These are phyloP conservation scores for Celastrina argiolus DNA, from an alignment of 2,888 invertebrate genomes.

Conservation along the genomic window DNA sequence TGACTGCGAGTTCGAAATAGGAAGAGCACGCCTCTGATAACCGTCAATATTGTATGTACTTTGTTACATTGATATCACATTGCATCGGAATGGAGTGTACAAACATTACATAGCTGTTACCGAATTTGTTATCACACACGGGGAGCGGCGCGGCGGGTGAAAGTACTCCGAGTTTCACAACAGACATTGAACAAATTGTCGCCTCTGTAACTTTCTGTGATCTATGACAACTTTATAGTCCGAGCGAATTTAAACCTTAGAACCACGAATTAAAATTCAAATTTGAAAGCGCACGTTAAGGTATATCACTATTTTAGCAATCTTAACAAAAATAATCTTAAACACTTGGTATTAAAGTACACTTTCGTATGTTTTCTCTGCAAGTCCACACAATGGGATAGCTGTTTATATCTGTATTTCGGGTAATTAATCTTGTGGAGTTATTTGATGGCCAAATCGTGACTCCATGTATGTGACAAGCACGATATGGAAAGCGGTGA, in stretches of 20 bases:
- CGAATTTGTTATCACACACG: constrained; percentile 33
- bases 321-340: background rate
- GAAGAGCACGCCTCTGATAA: no score
- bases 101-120: constrained; percentile 23
- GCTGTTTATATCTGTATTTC: background rate
- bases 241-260: background rate
- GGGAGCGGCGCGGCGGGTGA: constrained; percentile 33
- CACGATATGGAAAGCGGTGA: background rate
- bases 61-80: no score
- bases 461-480: background rate
- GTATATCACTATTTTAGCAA: background rate
- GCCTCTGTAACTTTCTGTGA: constrained; percentile 10
- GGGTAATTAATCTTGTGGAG: background rate
- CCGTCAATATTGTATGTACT: no score
- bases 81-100: no score
- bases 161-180: constrained; percentile 39
- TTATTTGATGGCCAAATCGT: background rate
- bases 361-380: background rate
- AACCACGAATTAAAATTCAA: background rate
- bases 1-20: no score
- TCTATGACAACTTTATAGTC: background rate
- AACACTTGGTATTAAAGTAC: background rate
- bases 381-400: background rate
- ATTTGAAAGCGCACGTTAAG: background rate
- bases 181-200: constrained; percentile 10